Evolutionary conservation across 1,140 invertebrate genomes (phyloP), one percentile per base, ranked within the genome.

Genomic region (Apis laboriosa): DNA sequence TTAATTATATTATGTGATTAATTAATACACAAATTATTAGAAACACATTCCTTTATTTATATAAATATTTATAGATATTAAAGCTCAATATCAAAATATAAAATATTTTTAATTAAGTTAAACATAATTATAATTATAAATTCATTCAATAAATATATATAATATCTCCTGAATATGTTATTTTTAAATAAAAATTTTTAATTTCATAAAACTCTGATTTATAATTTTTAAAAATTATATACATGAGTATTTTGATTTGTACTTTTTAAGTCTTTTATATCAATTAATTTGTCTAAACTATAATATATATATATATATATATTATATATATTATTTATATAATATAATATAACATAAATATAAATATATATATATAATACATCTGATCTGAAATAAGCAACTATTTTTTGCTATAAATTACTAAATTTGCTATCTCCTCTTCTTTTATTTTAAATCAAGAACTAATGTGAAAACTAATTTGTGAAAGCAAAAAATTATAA

Each of bases 41-140:
- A 66, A 71, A 64, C 4, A 84, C 15, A 15, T 17, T 34, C 43
- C 13, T 74, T 74, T 80, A 80, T 80, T 74, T 43, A 7, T 43
- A 56, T 19, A 58, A 49, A 34, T 43, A 67, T 53, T 74, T 75
- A 24, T 61, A 81, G n/a, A 77, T 86, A 71, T 13, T 80, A 60
- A 85, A 85, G 71, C 34, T 74, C 81, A 64, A n/a, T 56, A 81
- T 77, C 68, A 81, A 83, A 77, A 61, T 34, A 68, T 84, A 68
- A 28, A 68, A 85, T 67, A 9, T 68, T 15, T 75, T 53, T 9
- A 12, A 67, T 21, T 28, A 43, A 28, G 12, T 24, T 70, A 11
- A 34, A 43, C 43, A 67, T n/a, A 34, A 34, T 67, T 64, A 28
- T 51, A 49, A 21, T 17, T 17, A 63, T 7, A 56, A 60, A 58